phyloP scores from a whole-genome alignment of 2,113 vertebrate species.

The Xyrauchen texanus region DNA sequence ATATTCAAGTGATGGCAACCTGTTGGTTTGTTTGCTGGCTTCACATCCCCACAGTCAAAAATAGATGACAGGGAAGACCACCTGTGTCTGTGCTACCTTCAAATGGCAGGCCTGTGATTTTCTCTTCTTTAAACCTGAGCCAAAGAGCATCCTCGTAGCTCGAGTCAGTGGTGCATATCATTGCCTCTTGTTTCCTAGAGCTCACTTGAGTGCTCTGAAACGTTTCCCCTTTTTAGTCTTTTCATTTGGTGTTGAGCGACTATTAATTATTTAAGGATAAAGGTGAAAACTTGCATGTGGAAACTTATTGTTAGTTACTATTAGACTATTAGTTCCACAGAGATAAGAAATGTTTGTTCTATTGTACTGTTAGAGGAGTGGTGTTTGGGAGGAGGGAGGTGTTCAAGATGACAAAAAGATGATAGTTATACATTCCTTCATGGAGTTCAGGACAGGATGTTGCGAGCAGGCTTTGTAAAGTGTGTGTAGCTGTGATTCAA shows the following conservation, averaged over 20 bases:
- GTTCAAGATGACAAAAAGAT: constrained; percentile 7
- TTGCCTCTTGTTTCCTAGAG: constrained; percentile 35
- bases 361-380: background rate
- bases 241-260: constrained; percentile 27
- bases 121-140: constrained; percentile 27
- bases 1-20: background rate
- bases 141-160: constrained; percentile 32
- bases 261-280: constrained; percentile 15
- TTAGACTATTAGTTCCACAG: background rate
- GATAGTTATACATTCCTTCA: constrained; percentile 53
- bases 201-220: constrained; percentile 4
- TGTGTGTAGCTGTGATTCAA: constrained; percentile 52
- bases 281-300: constrained; percentile 9
- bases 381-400: constrained; percentile 37
- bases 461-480: constrained; percentile 56
- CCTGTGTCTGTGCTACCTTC: constrained; percentile 26
- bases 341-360: background rate
- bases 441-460: constrained; percentile 52
- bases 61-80: background rate
- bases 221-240: constrained; percentile 1
- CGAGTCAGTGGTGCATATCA: constrained; percentile 43
- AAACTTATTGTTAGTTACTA: constrained; percentile 1
- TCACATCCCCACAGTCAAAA: background rate
- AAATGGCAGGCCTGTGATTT: constrained; percentile 31
- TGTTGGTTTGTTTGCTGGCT: constrained; percentile 1